Evolutionary conservation across 2,797 vertebrate species (phyloP).

Genomic region (Smutsia temminckii): DNA sequence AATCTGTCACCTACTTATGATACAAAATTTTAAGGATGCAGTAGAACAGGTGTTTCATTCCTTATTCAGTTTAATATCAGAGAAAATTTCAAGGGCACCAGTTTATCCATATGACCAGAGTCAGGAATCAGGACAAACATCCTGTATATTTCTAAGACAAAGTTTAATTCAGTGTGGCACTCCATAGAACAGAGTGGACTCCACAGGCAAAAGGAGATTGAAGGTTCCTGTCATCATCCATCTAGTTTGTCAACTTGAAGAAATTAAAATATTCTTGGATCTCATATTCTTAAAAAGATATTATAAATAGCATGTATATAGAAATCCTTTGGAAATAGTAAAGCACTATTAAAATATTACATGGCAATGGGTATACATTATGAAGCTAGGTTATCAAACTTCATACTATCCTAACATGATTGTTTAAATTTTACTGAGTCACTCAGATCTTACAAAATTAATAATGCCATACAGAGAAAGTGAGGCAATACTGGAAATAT

Average conservation of each 20-base stretch:
- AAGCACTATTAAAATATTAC: neutral
- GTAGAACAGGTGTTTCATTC: neutral
- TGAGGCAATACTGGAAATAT: neutral
- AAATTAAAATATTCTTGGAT: neutral
- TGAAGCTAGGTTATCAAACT: neutral
- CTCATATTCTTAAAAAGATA: neutral
- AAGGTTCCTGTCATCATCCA: neutral
- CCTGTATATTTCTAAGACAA: neutral
- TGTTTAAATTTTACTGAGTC: neutral
- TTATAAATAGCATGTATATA: neutral
- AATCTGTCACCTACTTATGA: slow-evolving; percentile 29
- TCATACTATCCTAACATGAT: neutral
- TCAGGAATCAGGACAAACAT: neutral
- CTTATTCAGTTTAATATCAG: slow-evolving; percentile 9
- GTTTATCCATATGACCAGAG: neutral
- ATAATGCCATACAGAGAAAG: neutral
- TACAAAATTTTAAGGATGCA: neutral
- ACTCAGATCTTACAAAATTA: neutral
- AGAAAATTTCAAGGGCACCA: neutral
- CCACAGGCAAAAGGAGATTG: neutral
- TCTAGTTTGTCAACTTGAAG: neutral
- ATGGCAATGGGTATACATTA: neutral
- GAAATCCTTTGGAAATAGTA: neutral
- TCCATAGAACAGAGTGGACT: neutral
- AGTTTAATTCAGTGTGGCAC: neutral